phyloP scores from a whole-genome alignment of 1,140 invertebrate species.

The Monochamus saltuarius region DNA sequence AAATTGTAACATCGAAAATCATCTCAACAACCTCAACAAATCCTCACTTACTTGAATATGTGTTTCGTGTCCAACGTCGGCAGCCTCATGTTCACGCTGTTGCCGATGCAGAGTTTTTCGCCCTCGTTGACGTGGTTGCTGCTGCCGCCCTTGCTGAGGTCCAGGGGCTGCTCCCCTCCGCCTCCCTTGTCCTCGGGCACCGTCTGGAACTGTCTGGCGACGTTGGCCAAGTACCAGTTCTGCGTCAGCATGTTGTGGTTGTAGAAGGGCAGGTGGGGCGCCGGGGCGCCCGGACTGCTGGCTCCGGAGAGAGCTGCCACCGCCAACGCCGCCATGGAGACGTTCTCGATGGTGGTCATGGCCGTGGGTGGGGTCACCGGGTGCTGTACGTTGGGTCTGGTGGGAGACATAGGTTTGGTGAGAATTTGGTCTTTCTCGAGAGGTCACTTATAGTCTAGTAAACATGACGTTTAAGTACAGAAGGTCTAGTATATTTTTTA shows the following conservation, averaged over 20 bases:
- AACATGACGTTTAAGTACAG: too few species aligned
- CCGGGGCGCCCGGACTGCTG: constrained; percentile 37
- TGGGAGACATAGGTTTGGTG: constrained; percentile 3
- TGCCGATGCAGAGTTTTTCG: constrained; percentile 23
- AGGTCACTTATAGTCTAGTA: too few species aligned
- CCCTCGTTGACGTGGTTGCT: constrained; percentile 21
- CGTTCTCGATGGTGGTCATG: constrained; percentile 55
- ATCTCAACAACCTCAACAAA: too few species aligned
- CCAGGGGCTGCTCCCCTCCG: constrained; percentile 70
- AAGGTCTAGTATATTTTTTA: too few species aligned
- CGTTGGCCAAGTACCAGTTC: constrained; percentile 43
- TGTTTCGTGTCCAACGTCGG: constrained; percentile 64
- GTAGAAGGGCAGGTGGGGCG: constrained; percentile 45
- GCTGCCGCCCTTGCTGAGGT: constrained; percentile 65
- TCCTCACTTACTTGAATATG: constrained; percentile 71
- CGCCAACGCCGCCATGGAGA: constrained; percentile 64
- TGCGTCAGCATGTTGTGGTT: constrained; percentile 35
- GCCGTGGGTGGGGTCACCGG: constrained; percentile 29
- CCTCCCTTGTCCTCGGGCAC: constrained; percentile 14
- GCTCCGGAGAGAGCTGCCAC: constrained; percentile 62
- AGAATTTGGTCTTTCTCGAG: too few species aligned
- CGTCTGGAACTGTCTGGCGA: constrained; percentile 43
- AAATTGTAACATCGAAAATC: too few species aligned
- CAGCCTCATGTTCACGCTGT: constrained; percentile 46
- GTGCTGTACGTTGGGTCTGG: constrained; percentile 18